Evolutionary conservation across 2,888 invertebrate species (phyloP).

Genomic region (Sialis lutaria): DNA sequence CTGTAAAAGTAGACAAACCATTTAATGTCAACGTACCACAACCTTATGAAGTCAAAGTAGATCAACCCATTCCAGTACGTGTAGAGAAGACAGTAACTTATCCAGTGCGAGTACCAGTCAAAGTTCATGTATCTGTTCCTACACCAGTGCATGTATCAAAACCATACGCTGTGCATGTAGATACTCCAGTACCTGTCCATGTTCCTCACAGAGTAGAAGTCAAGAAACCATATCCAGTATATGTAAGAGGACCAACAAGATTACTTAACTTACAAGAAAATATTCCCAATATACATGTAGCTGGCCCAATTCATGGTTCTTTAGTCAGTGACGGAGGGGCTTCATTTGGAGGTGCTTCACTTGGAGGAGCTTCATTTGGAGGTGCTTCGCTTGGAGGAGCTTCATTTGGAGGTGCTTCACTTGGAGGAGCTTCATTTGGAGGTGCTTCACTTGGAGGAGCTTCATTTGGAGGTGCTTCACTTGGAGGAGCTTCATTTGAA

Average conservation of each 20-base stretch:
- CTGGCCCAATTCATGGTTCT: background rate
- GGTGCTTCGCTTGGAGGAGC: constrained; percentile 1
- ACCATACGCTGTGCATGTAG: constrained; percentile 38
- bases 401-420: background rate
- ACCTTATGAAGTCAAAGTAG: constrained; percentile 24
- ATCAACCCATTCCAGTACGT: constrained; percentile 29
- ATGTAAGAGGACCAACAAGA: background rate
- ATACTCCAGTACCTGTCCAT: constrained; percentile 27
- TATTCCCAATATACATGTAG: background rate
- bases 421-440: too few relatives aligned
- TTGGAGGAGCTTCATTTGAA: too few relatives aligned
- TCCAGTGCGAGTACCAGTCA: constrained; percentile 28
- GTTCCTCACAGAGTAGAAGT: constrained; percentile 29
- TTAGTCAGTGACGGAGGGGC: background rate
- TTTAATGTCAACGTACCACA: constrained; percentile 31
- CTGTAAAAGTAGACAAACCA: constrained; percentile 15
- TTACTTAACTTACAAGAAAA: background rate
- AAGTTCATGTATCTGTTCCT: constrained; percentile 21
- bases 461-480: too few relatives aligned
- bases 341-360: background rate
- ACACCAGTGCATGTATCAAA: constrained; percentile 36
- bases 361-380: background rate
- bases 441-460: too few relatives aligned
- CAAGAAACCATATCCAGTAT: constrained; percentile 15
- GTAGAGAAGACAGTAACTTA: constrained; percentile 34